Base-by-base conservation (phyloP, 2,113 vertebrate species). In the Alouatta palliata region DNA sequence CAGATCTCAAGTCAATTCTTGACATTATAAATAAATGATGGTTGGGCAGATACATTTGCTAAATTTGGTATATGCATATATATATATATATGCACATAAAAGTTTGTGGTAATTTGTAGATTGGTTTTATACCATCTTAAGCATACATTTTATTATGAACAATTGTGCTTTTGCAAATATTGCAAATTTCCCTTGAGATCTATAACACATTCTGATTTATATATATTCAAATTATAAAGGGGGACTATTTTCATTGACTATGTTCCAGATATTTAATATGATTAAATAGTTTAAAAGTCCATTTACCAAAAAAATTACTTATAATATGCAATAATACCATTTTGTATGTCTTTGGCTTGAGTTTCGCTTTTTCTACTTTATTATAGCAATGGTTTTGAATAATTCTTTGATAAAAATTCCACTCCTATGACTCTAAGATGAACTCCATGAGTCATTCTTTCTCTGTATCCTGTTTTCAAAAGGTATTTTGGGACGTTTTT, bases 1-100 rank as follows among this genome's bases (percentile, higher is more conserved):
- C 84, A 96, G 58, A 96, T 70, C 82, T 92, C 92, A 90, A 89
- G 94, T 96, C 3, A 77, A 17, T 96, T 98, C 49, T 80, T 87
- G 23, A 95, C 82, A 96, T 95, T 92, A 90, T 87, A 95, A 90
- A 95, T 56, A 66, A 96, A 96, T 96, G 95, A 93, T 95, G 94
- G 96, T 97, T 97, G 80, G 85, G 79, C 54, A 97, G 85, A 92
- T 97, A 76, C 1, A 87, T 79, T 17, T 0, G 5, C 21, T 95
- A 32, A 52, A 89, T 89, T 95, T 96, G 70, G 92, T 92, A 94
- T 79, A 96, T 85, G 27, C 6, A 23, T 96, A 94, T 90, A 95
- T 25, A 56, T 64, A 86, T 35, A 8, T 12, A 92, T 68, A 54
- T 94, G 13, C 2, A 13, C 73, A 71, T 58, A 85, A 85, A 91